Conservation (phyloP, 2,113 vertebrate genomes). For the Callocephalon fimbriatum region DNA sequence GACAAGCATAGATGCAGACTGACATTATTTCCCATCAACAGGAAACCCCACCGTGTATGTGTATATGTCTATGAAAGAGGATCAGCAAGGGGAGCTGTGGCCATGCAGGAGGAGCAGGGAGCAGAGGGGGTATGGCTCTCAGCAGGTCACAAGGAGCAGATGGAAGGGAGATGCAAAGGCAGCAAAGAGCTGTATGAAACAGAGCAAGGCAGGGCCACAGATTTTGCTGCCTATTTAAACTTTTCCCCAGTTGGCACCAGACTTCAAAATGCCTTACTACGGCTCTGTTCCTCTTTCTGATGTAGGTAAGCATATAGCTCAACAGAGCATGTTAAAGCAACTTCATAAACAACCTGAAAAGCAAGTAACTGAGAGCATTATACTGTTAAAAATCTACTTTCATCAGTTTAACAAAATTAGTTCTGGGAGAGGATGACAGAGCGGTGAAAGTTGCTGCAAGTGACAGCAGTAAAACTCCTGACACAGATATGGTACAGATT, state of each 20-base stretch:
- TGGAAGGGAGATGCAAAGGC: not conserved
- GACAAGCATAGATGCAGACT: not conserved
- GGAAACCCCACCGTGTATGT: fast-evolving
- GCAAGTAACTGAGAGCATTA: constrained; percentile 54
- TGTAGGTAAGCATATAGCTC: not conserved
- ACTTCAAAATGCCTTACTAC: not conserved
- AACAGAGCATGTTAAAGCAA: not conserved
- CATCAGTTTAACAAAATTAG: constrained; percentile 79
- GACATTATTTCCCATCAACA: not conserved
- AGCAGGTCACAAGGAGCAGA: not conserved
- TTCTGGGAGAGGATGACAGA: constrained; percentile 71
- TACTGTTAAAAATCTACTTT: constrained; percentile 4
- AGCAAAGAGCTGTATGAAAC: not conserved
- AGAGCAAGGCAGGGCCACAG: not conserved
- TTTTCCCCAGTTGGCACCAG: not conserved
- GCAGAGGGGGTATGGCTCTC: not conserved
- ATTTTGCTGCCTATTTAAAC: not conserved
- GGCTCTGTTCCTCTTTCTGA: not conserved
- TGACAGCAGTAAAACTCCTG: constrained; percentile 68
- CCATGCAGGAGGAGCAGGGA: not conserved
- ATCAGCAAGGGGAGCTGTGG: not conserved
- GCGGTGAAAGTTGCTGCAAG: constrained; percentile 54
- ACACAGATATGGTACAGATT: constrained; percentile 76
- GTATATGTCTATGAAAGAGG: not conserved
- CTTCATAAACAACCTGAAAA: constrained; percentile 44